A percentile compares a stretch with the other conserved stretches of the same genome.
Evolutionary conservation across 2,888 invertebrate species (phyloP).

Genomic region (Cheilosia vulpina): DNA sequence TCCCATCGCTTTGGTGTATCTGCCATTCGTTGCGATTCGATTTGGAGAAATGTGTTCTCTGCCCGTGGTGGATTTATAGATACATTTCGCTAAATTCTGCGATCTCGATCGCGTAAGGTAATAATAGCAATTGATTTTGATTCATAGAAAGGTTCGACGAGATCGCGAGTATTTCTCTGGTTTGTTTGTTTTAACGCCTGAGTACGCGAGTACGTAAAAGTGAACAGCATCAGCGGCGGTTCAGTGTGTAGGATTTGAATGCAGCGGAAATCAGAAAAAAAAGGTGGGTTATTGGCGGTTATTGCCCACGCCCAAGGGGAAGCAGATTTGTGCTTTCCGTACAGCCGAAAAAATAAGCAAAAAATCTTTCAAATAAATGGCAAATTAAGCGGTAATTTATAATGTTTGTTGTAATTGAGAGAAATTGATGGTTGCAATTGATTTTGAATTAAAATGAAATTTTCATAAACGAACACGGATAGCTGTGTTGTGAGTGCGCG

Average conservation of each 20-base stretch:
- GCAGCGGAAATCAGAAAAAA: conserved; percentile 55
- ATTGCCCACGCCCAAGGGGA: conserved; percentile 56
- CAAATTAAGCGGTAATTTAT: conserved; percentile 73
- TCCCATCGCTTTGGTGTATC: conserved; percentile 56
- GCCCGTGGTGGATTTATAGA: conserved; percentile 41
- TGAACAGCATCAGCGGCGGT: not conserved
- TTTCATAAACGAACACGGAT: conserved; percentile 45
- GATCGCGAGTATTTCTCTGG: conserved; percentile 18
- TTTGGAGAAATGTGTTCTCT: conserved; percentile 38
- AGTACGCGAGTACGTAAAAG: not conserved
- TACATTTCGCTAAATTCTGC: conserved; percentile 52
- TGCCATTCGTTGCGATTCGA: conserved; percentile 40
- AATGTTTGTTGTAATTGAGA: conserved; percentile 60
- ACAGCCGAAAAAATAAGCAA: not conserved
- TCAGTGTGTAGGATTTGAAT: conserved; percentile 61
- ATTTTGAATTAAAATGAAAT: conserved; percentile 64
- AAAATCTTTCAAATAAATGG: conserved; percentile 35
- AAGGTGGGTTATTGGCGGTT: conserved; percentile 54
- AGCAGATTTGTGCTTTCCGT: conserved; percentile 14
- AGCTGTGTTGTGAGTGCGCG: conserved; percentile 1
- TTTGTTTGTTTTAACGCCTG: conserved; percentile 72
- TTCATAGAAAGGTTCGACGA: conserved; percentile 45
- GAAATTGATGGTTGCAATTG: conserved; percentile 68
- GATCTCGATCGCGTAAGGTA: conserved; percentile 57
- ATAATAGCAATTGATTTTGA: conserved; percentile 73